Percentiles rank a stretch among this genome's conserved stretches.
Conservation (phyloP, 2,888 invertebrate genomes). For the Drosophila kambysellisi region DNA sequence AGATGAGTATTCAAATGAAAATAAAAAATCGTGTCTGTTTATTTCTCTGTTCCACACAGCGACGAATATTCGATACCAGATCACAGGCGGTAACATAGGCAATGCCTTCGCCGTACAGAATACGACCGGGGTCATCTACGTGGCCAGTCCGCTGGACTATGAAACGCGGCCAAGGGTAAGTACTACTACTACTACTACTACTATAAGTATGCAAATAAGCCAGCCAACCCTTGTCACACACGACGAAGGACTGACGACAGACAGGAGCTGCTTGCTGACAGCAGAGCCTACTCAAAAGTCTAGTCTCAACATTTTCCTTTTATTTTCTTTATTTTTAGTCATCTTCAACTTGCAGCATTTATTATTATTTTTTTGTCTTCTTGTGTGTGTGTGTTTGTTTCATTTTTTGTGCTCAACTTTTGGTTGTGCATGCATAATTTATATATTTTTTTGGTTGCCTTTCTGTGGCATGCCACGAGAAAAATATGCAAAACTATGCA, state of each 20-base stretch:
- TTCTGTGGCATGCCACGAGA: conserved; percentile 39
- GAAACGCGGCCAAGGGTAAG: conserved; percentile 98
- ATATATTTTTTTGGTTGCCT: conserved; percentile 64
- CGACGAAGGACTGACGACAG: background rate
- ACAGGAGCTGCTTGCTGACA: conserved; percentile 16
- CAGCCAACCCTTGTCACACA: conserved; percentile 15
- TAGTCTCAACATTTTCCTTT: conserved; percentile 45
- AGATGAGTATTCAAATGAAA: background rate
- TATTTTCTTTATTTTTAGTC: conserved; percentile 21
- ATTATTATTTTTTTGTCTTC: conserved; percentile 11
- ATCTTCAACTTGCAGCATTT: conserved; percentile 29
- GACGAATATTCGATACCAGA: conserved; percentile 99
- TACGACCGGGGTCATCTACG: conserved; percentile 98
- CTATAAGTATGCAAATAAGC: conserved; percentile 7
- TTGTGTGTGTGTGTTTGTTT: background rate
- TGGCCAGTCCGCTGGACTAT: conserved; percentile 97
- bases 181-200: conserved; percentile 49
- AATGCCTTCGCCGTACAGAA: conserved; percentile 98
- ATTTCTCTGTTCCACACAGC: conserved; percentile 87
- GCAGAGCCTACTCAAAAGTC: conserved; percentile 32
- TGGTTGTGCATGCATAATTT: conserved; percentile 73
- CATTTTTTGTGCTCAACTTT: conserved; percentile 41
- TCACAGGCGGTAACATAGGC: conserved; percentile 99
- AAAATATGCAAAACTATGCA: conserved; percentile 77
- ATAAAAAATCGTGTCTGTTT: conserved; percentile 1